Evolutionary conservation across 2,113 vertebrate species (phyloP), one percentile per base, ranked within the genome.

Genomic region (Melanocharis versteri): DNA sequence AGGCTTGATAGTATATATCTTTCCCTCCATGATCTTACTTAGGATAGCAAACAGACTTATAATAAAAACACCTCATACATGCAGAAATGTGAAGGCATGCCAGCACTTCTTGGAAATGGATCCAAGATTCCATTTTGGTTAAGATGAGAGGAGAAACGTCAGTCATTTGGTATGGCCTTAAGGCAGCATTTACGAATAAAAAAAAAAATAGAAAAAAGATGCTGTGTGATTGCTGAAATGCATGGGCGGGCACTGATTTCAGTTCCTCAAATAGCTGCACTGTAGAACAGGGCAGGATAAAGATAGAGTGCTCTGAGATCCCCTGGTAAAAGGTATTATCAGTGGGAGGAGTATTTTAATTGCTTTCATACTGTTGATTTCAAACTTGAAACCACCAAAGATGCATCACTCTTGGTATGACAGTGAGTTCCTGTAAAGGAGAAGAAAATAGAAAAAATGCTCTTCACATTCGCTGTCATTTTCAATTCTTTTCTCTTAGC

Each of bases 91-190:
- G 64, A 61, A 93, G 42, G 21, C 81, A 79, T 37, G 84, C 45
- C 83, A 89, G 31, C 24, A 72, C 11, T 83, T 79, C 88, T 70
- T 71, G 54, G 69, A 91, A 93, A 48, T 66, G 35, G 48, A 89
- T 65, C 65, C 83, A 77, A 42, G 54, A 78, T 95, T 97, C 89
- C 93, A 30, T 87, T 89, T 95, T 92, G 62, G 85, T 91, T 91
- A 64, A 92, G 66, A 92, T 89, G 73, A 87, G 72, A 60, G 48
- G 50, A 62, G 89, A 90, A 80, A 80, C 16, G 69, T 80, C 66
- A 94, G 90, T 94, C 80, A 75, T 89, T 87, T 53, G 70, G 33
- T 56, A 64, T 56, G 84, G 92, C 92, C 80, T 95, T 83, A 94
- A 94, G 89, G 73, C 40, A 96, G 33, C 73, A 48, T 89, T 93